phyloP scores from a whole-genome alignment of 1,140 invertebrate genomes.

The Tetragonula clypearis region DNA sequence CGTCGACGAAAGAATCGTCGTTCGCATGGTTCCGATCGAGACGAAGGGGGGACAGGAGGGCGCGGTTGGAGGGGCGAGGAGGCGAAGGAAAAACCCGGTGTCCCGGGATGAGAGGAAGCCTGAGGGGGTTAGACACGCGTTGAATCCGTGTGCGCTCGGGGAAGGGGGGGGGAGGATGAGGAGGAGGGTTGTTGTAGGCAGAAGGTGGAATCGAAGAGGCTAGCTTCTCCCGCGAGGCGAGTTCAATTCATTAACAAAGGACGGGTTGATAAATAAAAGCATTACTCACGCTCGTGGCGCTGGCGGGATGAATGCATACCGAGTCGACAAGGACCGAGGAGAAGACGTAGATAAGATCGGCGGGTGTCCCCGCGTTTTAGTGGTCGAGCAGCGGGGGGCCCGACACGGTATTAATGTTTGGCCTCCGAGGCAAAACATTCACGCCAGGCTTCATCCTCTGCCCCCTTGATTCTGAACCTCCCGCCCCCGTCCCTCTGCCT shows the following conservation, averaged over 20 bases:
- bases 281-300: conserved; percentile 76
- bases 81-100: neutral
- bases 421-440: conserved; percentile 79
- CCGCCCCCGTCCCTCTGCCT: neutral
- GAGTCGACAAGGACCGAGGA: conserved; percentile 77
- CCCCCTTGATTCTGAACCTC: conserved; percentile 2
- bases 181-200: too few species aligned
- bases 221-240: conserved; percentile 44
- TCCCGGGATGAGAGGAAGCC: conserved; percentile 12
- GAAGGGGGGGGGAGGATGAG: neutral
- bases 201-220: conserved; percentile 30
- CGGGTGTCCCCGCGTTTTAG: conserved; percentile 79
- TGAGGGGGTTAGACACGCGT: neutral
- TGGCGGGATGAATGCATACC: conserved; percentile 78
- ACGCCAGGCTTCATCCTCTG: conserved; percentile 53
- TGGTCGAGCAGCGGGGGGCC: conserved; percentile 76
- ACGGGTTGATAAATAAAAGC: conserved; percentile 79
- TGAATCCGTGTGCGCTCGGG: too few species aligned
- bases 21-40: neutral
- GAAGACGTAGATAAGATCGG: conserved; percentile 79
- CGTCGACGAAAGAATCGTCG: conserved; percentile 24
- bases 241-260: conserved; percentile 78
- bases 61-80: neutral
- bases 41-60: neutral
- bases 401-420: conserved; percentile 80